Conservation (phyloP, 2,113 vertebrate species). For the Channa argus region DNA sequence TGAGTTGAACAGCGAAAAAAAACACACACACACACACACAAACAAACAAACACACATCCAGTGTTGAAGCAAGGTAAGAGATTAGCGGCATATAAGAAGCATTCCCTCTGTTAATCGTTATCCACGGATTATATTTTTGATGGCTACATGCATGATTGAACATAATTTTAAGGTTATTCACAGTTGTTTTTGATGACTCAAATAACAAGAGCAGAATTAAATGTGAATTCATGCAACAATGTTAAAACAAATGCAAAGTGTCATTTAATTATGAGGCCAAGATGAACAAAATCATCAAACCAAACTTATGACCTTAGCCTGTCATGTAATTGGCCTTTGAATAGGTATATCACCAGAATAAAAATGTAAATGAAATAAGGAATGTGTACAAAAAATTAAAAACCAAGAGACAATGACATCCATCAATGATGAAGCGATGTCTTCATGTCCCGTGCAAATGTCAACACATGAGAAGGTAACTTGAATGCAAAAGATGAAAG, state of each 20-base stretch:
- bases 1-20: slow-evolving; percentile 37
- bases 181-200: neutral
- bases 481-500: slow-evolving; percentile 35
- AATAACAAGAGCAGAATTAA: slow-evolving; percentile 3
- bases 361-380: slow-evolving; percentile 2
- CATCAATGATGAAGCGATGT: neutral
- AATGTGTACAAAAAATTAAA: slow-evolving; percentile 1
- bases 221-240: slow-evolving; percentile 46
- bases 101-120: slow-evolving; percentile 52
- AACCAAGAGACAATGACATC: neutral
- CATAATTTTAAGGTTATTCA: neutral
- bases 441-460: slow-evolving; percentile 29
- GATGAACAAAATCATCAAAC: neutral
- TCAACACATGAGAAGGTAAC: neutral
- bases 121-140: slow-evolving; percentile 4
- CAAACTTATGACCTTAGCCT: neutral
- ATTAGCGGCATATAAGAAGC: slow-evolving; percentile 60
- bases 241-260: neutral
- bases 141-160: slow-evolving; percentile 42
- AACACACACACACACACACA: slow-evolving; percentile 58
- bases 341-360: neutral
- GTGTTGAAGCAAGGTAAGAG: slow-evolving; percentile 53
- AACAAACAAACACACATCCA: slow-evolving; percentile 40
- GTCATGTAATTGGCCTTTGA: neutral
- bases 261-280: slow-evolving; percentile 8